Conservation (phyloP, 2,888 invertebrate genomes). For the Folsomia candida region DNA sequence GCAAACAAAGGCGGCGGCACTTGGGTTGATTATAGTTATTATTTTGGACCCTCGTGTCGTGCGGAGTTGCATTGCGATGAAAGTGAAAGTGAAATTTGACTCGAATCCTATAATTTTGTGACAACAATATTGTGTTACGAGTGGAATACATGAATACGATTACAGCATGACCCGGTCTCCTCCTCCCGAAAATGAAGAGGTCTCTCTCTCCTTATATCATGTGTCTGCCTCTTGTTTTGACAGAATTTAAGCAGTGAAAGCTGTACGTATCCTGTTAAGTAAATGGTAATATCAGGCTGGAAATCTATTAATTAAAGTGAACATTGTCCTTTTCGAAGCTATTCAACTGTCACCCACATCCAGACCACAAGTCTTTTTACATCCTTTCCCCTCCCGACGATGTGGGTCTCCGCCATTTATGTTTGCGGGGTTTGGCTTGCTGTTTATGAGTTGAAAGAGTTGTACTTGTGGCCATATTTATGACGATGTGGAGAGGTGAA, state of each 20-base stretch:
- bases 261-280: background rate
- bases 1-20: too few species aligned
- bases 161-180: background rate
- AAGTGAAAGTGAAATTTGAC: too few species aligned
- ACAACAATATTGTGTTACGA: background rate
- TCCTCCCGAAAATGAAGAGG: background rate
- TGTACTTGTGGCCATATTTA: background rate
- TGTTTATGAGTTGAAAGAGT: background rate
- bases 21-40: too few species aligned
- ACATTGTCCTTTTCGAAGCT: background rate
- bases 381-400: too few species aligned
- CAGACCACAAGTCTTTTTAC: background rate
- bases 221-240: background rate
- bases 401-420: background rate
- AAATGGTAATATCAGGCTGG: background rate
- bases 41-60: too few species aligned
- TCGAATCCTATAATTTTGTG: too few species aligned
- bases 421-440: background rate
- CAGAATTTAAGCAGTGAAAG: background rate
- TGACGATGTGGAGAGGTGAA: too few species aligned
- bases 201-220: too few species aligned
- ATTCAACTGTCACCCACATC: background rate
- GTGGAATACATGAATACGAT: background rate
- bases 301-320: conserved; percentile 7
- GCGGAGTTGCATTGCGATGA: too few species aligned